Base-by-base conservation (phyloP, 1,140 invertebrate species). In the Hycleus cichorii region DNA sequence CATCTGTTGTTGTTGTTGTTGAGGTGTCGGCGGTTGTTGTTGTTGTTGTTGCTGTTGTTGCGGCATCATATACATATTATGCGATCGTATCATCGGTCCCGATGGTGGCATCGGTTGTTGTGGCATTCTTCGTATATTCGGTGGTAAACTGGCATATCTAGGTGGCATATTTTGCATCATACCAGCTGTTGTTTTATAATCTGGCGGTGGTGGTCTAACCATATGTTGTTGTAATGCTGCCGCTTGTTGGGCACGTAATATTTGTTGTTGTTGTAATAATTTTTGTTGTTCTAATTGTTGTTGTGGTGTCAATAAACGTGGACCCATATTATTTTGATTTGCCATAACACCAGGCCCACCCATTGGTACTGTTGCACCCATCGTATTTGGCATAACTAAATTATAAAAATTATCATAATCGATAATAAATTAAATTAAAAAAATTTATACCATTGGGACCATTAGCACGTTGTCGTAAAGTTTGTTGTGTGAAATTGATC, bases 401-500 rank as follows among this genome's bases (percentile, higher is more conserved):
- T 38, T 11, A 32, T 26, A 7, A n/a, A 27, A 49, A n/a, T 49
- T 49, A 7, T 32, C 7, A 4, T 32, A 7, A 32, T 32, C 32
- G 3, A 32, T 32, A 32, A 18, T 18, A 18, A 18, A 49, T 12
- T 32, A 11, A 48, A 44, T 24, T 45, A 18, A 58, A 51, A 53
- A 40, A 51, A 32, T 3, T 27, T 24, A 47, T 61, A 67, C 65
- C 65, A 54, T 57, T 59, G 39, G 65, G 61, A 26, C 64, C 69
- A 54, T 55, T 66, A 43, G 77, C 77, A 44, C 79, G 64, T 58
- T 78, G 79, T 63, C 80, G 70, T 47, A 83, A 71, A 53, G 79
- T 82, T 60, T 89, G 87, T 69, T 90, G 88, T 4, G 86, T 86
- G 68, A 92, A 89, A 69, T 90, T 91, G 65, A 93, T 88, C 52